Conservation (phyloP, 2,888 invertebrate species). For the Onchidella celtica region DNA sequence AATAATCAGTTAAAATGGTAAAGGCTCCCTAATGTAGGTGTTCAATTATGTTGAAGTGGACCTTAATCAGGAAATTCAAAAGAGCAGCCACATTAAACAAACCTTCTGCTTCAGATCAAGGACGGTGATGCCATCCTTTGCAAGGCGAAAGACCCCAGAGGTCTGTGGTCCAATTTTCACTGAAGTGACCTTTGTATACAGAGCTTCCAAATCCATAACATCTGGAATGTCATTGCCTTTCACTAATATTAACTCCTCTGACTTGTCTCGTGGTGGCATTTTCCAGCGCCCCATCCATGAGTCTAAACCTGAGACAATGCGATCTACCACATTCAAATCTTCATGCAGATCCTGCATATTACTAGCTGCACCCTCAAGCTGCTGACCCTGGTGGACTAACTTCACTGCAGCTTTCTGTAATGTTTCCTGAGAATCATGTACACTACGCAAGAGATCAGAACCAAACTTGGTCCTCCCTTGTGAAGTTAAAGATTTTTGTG, state of each 20-base stretch:
- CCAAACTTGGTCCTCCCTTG: constrained; percentile 58
- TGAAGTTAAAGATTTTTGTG: constrained; percentile 7
- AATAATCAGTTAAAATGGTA: no score
- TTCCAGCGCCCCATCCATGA: constrained; percentile 71
- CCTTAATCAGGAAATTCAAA: no score
- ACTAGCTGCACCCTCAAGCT: constrained; percentile 59
- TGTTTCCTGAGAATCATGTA: constrained; percentile 66
- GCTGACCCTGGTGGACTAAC: constrained; percentile 64
- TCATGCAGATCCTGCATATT: constrained; percentile 68
- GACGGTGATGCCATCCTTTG: constrained; percentile 60
- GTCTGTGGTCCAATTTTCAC: constrained; percentile 52
- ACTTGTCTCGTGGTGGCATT: constrained; percentile 56
- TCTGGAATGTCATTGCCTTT: constrained; percentile 61
- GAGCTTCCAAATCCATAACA: constrained; percentile 61
- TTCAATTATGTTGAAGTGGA: no score
- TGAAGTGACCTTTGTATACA: constrained; percentile 58
- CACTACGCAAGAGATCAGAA: constrained; percentile 63
- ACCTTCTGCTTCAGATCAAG: constrained; percentile 51
- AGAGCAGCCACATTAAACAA: no score
- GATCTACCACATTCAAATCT: constrained; percentile 68
- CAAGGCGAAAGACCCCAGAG: constrained; percentile 58
- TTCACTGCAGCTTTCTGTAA: constrained; percentile 62
- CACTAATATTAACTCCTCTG: constrained; percentile 60
- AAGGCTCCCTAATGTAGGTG: no score
- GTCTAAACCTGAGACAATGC: constrained; percentile 62